A percentile compares a stretch with the other conserved stretches of the same genome.
These are phyloP conservation scores for Stenolophus ochropezus DNA, from an alignment of 2,888 invertebrate genomes.

Conservation along the genomic window DNA sequence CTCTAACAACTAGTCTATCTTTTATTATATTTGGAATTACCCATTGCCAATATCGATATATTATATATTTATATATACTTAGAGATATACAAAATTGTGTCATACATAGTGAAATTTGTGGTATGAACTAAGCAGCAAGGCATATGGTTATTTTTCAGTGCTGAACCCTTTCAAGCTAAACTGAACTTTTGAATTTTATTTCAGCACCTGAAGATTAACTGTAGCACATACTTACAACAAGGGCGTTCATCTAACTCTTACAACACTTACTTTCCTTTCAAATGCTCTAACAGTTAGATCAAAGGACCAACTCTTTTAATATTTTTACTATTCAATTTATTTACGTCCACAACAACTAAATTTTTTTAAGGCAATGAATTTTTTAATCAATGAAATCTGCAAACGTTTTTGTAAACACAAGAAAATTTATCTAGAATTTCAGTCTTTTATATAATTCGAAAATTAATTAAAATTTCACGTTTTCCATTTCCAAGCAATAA, in stretches of 20 bases:
- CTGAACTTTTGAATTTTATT: conserved; percentile 40
- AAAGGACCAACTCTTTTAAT: neutral
- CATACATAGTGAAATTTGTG: conserved; percentile 47
- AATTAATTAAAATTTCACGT: conserved; percentile 23
- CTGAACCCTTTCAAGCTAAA: conserved; percentile 42
- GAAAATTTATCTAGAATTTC: conserved; percentile 26
- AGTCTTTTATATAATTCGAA: conserved; percentile 35
- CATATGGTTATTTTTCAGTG: conserved; percentile 43
- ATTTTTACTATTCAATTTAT: conserved; percentile 30
- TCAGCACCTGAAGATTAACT: conserved; percentile 25
- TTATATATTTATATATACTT: conserved; percentile 56
- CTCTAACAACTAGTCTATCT: conserved; percentile 50
- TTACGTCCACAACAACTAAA: conserved; percentile 43
- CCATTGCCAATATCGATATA: conserved; percentile 59
- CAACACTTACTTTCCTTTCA: neutral
- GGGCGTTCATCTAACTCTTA: neutral
- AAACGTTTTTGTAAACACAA: conserved; percentile 32
- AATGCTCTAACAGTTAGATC: neutral
- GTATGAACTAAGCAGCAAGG: conserved; percentile 50
- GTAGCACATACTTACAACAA: conserved; percentile 41
- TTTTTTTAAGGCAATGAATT: conserved; percentile 41
- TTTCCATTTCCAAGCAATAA: conserved; percentile 7
- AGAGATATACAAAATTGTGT: conserved; percentile 60
- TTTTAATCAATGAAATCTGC: conserved; percentile 46
- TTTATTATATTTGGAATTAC: conserved; percentile 58